Evolutionary conservation across 2,888 invertebrate species (phyloP).

Genomic region (Congeria kusceri): DNA sequence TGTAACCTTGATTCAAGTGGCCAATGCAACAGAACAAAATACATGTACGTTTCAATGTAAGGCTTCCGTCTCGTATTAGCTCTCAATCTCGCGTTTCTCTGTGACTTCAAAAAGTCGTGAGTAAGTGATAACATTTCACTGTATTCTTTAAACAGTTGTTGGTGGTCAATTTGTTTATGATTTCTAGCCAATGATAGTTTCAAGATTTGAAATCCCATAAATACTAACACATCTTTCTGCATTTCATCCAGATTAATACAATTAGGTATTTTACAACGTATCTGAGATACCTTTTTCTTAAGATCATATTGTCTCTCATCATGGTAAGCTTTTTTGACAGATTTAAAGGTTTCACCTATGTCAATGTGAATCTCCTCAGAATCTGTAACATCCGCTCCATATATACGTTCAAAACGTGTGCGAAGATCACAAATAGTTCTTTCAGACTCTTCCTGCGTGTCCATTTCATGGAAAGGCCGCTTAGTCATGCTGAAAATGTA

Average conservation of each 20-base stretch:
- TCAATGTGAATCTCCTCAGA: background rate
- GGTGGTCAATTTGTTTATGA: background rate
- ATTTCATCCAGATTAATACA: background rate
- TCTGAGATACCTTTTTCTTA: background rate
- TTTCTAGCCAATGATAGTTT: background rate
- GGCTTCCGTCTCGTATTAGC: background rate
- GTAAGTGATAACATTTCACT: background rate
- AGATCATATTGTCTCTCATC: background rate
- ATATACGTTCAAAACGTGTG: background rate
- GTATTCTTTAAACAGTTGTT: background rate
- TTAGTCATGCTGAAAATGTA: background rate
- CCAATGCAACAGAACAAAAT: background rate
- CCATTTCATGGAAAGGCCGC: background rate
- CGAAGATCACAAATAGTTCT: background rate
- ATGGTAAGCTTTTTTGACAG: background rate
- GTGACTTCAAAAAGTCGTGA: background rate
- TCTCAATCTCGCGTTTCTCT: background rate
- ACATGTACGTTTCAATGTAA: constrained; percentile 1
- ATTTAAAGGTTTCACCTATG: background rate
- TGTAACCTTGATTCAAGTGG: background rate
- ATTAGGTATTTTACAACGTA: background rate
- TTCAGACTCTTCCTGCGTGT: background rate
- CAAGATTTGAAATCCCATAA: background rate
- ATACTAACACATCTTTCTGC: background rate
- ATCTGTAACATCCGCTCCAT: background rate